Conservation (phyloP, 2,113 vertebrate genomes). For the Albula goreensis region DNA sequence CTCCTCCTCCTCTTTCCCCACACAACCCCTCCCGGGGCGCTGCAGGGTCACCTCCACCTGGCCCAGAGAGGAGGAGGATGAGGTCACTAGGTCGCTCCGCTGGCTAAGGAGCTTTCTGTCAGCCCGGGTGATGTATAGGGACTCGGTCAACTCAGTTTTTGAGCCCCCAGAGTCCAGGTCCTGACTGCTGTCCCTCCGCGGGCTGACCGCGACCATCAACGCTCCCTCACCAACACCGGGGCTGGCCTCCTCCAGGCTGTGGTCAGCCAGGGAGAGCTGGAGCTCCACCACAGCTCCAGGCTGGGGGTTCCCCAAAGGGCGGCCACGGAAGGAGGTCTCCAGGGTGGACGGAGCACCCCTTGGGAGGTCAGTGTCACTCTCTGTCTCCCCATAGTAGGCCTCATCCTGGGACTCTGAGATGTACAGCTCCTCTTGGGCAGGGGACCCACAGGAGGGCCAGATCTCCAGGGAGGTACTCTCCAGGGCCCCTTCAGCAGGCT, state of each 20-base stretch:
- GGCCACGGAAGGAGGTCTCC: constrained; percentile 40
- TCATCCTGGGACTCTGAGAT: constrained; percentile 58
- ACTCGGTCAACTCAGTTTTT: neutral
- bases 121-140: constrained; percentile 2
- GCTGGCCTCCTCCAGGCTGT: constrained; percentile 19
- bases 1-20: constrained; percentile 56
- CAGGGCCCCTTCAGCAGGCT: constrained; percentile 46
- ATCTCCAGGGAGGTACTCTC: constrained; percentile 79
- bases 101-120: constrained; percentile 39
- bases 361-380: constrained; percentile 49
- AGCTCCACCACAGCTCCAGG: constrained; percentile 61
- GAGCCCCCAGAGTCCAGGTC: neutral
- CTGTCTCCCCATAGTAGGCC: constrained; percentile 56
- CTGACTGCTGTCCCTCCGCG: neutral
- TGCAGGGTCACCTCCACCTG: constrained; percentile 75
- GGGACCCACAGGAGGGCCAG: constrained; percentile 43
- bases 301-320: too few species aligned
- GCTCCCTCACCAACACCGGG: constrained; percentile 47
- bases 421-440: constrained; percentile 56
- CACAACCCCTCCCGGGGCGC: constrained; percentile 61
- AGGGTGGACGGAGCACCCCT: constrained; percentile 32
- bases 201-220: neutral
- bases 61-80: constrained; percentile 53
- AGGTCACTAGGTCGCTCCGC: constrained; percentile 45
- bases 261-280: constrained; percentile 66